Evolutionary conservation across 1,140 invertebrate species (phyloP), one percentile per base, ranked within the genome.

Genomic region (Eriosoma lanigerum): DNA sequence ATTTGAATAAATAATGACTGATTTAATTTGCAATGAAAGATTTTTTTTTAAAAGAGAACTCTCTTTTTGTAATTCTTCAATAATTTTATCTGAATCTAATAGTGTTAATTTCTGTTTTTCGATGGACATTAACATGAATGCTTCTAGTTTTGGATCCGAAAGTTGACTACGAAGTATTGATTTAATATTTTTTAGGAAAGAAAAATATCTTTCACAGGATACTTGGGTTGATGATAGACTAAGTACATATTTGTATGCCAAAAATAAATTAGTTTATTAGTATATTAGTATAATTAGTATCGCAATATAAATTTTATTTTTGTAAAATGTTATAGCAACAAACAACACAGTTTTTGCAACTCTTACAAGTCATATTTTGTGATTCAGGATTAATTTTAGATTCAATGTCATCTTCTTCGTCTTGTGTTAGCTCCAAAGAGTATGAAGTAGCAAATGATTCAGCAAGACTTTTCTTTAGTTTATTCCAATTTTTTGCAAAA

Each of bases 31-130:
- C 19, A 54, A 54, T n/a, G 52, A 54, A 3, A 54, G 52, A n/a
- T 62, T 62, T 62, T 62, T 62, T 64, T 64, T 64, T 64, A 38
- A 64, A 17, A 64, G 60, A n/a, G 2, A 64, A 64, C 29, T 64
- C 8, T 64, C 60, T 64, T 38, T 64, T 64, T 64, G 5, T 38
- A n/a, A n/a, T n/a, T n/a, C n/a, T n/a, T 64, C 29, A 19, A 64
- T 32, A 10, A 64, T 64, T 64, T 32, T 38, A 64, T 64, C 29
- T 19, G 60, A 38, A 64, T 64, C 60, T 19, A 64, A 38, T 64
- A 64, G 17, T 38, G n/a, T 38, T 64, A 64, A 64, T 64, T 64
- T 64, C 60, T 64, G 29, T 38, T 38, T 64, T 64, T 64, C 19
- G 19, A 64, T 64, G 5, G 29, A 29, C 19, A 64, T 64, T 64